Evolutionary conservation across 2,888 invertebrate genomes (phyloP), one percentile per base, ranked within the genome.

Genomic region (Ennomos quercinarius): DNA sequence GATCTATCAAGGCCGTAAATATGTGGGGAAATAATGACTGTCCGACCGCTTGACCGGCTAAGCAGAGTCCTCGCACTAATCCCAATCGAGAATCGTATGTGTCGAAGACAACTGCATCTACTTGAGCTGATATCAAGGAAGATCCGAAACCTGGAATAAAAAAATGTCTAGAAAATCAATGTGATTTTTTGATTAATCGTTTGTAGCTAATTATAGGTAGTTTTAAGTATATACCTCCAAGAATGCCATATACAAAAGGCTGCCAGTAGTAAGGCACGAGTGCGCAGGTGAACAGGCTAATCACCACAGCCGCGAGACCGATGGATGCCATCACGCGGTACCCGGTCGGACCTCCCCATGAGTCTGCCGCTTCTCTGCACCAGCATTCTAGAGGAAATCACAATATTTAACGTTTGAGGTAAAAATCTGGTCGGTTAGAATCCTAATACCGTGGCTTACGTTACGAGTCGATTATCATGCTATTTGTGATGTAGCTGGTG

Each of bases 331-430:
- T 81, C 39, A 84, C 78, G 8, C 92, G 83, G 65, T 88, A 86
- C 1, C 91, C 91, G 1, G 75, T 60, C 0, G 79, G 71, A 0
- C 89, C 89, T 8, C 91, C 91, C 91, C 92, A 92, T 0, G 92
- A 89, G 55, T 93, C 93, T 9, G 91, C 88, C 1, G 90, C 91
- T 51, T 93, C 93, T 66, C 91, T 78, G 77, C 87, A 92, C 91
- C 92, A 93, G 56, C 93, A 90, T 87, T 93, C 93, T 93, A 76
- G 10, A 84, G 78, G 36, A 42, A 12, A 27, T 35, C 35, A 39
- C 17, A 10, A 47, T n/a, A 4, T 27, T 27, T 27, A 27, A 4
- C 27, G 27, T 5, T 5, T 17, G 17, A 17, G 17, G 1, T 17
- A 17, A n/a, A n/a, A n/a, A n/a, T n/a, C n/a, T n/a, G n/a, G n/a